A percentile compares a stretch with the other conserved stretches of the same genome.
Evolutionary conservation across 1,140 invertebrate genomes (phyloP).

Genomic region (Cardiocondyla obscurior): DNA sequence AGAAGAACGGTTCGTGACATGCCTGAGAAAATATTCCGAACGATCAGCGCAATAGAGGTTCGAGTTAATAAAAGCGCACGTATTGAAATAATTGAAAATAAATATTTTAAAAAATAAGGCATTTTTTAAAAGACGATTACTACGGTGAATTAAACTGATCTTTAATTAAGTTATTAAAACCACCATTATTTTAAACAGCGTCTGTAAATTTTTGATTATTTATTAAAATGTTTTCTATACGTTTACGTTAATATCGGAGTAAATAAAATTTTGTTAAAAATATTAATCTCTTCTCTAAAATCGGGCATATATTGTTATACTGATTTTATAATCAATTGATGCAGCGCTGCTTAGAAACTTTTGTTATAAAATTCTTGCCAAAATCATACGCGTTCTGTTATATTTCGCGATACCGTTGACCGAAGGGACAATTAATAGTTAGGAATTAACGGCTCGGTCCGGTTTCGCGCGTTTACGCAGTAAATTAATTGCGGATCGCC

Average conservation of each 20-base stretch:
- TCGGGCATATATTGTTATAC: too few species aligned
- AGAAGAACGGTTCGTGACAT: neutral
- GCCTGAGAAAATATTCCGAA: neutral
- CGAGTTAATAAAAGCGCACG: neutral
- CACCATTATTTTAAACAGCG: neutral
- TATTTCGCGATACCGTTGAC: neutral
- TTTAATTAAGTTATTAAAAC: too few species aligned
- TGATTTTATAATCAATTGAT: too few species aligned
- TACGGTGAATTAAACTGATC: neutral
- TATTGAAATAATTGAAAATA: neutral
- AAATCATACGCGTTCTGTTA: neutral
- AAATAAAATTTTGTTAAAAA: neutral
- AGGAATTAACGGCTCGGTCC: constrained; percentile 22
- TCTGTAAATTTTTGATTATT: neutral
- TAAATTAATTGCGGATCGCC: constrained; percentile 57
- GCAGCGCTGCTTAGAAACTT: too few species aligned
- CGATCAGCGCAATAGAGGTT: too few species aligned
- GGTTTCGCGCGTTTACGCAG: constrained; percentile 35
- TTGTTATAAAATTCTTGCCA: neutral
- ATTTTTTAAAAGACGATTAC: neutral
- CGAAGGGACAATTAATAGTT: constrained; percentile 39
- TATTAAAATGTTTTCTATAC: neutral
- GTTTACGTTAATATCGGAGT: neutral
- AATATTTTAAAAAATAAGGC: neutral
- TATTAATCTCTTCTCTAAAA: neutral